Percentiles rank a stretch among this genome's conserved stretches.
These are phyloP conservation scores for Isichthys henryi DNA, from an alignment of 2,113 vertebrate species.

Conservation along the genomic window DNA sequence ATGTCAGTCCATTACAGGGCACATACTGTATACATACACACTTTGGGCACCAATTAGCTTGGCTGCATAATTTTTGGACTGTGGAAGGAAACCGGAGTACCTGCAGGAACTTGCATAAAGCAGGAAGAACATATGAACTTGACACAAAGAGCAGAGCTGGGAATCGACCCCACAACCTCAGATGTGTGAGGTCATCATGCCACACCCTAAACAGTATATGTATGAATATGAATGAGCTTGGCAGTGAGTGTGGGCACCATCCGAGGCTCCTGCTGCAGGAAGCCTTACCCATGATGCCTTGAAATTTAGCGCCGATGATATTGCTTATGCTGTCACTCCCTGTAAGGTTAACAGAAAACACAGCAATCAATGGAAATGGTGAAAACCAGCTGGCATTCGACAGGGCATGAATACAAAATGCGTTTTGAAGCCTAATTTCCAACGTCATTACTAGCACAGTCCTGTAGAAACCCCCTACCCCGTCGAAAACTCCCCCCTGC, in stretches of 20 bases:
- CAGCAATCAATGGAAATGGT: background rate
- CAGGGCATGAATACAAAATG: background rate
- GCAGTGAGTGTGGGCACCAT: background rate
- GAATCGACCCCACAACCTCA: background rate
- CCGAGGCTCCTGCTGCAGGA: background rate
- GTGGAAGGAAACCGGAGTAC: background rate
- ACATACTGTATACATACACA: background rate
- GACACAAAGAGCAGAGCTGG: background rate
- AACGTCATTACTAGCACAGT: background rate
- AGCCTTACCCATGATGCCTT: background rate
- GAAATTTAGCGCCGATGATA: background rate
- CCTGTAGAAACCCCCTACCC: background rate
- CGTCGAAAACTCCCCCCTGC: background rate
- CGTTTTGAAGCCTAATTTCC: background rate
- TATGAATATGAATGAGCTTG: background rate
- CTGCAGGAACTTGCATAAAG: background rate
- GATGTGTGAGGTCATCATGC: background rate
- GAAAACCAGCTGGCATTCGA: background rate
- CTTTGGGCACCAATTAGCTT: background rate
- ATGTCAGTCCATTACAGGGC: background rate
- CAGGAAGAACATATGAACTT: background rate
- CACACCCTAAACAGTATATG: background rate
- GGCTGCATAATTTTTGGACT: background rate
- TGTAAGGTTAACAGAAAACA: background rate
- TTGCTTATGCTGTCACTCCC: background rate